Conservation (phyloP, 2,113 vertebrate genomes). For the Corythoichthys intestinalis region DNA sequence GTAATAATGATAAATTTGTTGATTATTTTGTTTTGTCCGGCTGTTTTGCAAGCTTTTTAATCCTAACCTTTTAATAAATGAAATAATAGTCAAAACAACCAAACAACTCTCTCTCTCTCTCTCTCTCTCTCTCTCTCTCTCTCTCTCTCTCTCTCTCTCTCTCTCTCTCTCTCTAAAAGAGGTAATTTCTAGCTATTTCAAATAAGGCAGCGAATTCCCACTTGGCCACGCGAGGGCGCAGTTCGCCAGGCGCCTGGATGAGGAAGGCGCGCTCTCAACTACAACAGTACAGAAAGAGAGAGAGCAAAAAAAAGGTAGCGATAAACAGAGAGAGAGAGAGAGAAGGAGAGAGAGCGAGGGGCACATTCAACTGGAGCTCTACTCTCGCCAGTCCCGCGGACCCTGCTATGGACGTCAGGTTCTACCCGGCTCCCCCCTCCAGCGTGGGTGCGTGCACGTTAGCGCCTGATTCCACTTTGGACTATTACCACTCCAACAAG, state of each 20-base stretch:
- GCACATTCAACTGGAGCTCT: conserved; percentile 68
- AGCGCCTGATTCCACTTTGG: conserved; percentile 88
- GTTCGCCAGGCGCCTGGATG: conserved; percentile 45
- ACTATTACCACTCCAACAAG: conserved; percentile 98
- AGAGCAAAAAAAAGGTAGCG: conserved; percentile 45
- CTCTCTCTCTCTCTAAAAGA: background rate
- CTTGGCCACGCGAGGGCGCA: conserved; percentile 74
- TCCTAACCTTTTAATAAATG: no score
- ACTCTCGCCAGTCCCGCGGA: conserved; percentile 78
- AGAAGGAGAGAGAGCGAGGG: conserved; percentile 52
- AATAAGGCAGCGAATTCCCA: background rate
- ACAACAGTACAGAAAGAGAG: conserved; percentile 6
- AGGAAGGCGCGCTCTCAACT: background rate
- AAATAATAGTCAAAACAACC: no score
- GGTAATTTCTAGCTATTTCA: background rate
- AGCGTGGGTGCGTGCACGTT: conserved; percentile 90
- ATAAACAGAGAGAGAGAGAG: conserved; percentile 60
- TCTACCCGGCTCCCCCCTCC: conserved; percentile 91
- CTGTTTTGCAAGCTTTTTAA: no score
- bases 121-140: no score
- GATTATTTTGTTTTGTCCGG: no score
- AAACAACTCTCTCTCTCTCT: no score
- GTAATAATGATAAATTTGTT: no score
- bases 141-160: no score
- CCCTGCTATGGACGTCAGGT: conserved; percentile 90